Evolutionary conservation across 2,888 invertebrate species (phyloP), one percentile per base, ranked within the genome.

Genomic region (Pseudococcus longispinus): DNA sequence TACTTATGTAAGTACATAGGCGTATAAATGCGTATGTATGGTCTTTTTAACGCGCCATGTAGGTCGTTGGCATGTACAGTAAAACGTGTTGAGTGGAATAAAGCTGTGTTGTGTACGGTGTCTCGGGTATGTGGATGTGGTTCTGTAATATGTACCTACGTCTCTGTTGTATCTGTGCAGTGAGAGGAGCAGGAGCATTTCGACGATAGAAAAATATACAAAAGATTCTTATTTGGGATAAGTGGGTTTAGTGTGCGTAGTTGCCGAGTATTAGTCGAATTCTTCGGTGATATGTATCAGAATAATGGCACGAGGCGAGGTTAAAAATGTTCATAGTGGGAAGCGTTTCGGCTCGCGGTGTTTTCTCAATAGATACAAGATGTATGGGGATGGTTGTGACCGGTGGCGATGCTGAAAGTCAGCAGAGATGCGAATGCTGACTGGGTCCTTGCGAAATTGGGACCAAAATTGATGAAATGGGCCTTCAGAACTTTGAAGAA

Each of bases 191-290:
- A 51, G 51, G n/a, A n/a, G 23, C 20, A 23, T 60, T 60, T 23
- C 15, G 60, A 60, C 55, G 55, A 55, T 60, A 23, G 60, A 60
- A 60, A 60, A 60, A 60, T 60, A 60, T 60, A 60, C 60, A 60
- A 60, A 60, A 60, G 60, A 60, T 60, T 60, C 60, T 20, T 23
- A 60, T 60, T 60, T 15, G 11, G 60, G 60, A 60, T 60, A 60
- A 60, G 60, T 60, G 60, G 60, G 60, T 23, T 60, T 23, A 60
- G 60, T 55, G 15, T 55, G 15, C n/a, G 55, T 60, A 60, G 60
- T 23, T 20, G 60, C 60, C 6, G 23, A 1, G 60, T 60, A 60
- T 60, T 60, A 60, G 60, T 23, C 60, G 60, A 60, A 60, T 60
- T 60, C 60, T 60, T 60, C 60, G 11, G 15, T 15, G 60, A 60